These are phyloP conservation scores for Buteo buteo DNA, from an alignment of 2,113 vertebrate species.

Conservation along the genomic window DNA sequence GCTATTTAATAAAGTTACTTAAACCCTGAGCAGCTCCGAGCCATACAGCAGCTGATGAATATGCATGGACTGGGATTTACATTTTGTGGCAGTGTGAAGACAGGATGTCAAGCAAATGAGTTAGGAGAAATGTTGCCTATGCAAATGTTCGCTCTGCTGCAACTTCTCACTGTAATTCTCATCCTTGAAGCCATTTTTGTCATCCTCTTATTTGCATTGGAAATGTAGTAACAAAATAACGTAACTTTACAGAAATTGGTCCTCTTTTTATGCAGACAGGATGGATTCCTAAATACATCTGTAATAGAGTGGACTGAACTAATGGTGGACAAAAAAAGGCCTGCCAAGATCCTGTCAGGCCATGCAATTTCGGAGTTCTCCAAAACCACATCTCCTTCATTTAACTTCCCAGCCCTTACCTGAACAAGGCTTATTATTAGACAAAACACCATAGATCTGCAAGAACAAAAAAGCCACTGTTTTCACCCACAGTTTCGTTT, in stretches of 20 bases:
- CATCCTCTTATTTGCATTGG: slow-evolving; percentile 31
- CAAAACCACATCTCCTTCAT: neutral
- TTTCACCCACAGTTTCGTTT: neutral
- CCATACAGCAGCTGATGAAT: neutral
- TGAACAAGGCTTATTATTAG: neutral
- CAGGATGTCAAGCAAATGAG: slow-evolving; percentile 49
- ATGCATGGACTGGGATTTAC: neutral
- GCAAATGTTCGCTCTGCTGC: neutral
- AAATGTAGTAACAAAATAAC: neutral
- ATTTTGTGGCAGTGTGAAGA: neutral
- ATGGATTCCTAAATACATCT: neutral
- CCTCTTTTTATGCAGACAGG: neutral
- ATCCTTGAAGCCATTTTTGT: neutral
- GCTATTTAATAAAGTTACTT: slow-evolving; percentile 1
- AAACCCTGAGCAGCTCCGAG: neutral
- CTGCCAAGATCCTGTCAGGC: neutral
- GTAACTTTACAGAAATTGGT: neutral
- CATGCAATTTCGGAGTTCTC: neutral
- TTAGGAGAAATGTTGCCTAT: slow-evolving; percentile 10
- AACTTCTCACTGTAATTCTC: neutral
- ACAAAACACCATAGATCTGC: neutral
- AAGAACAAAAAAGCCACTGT: neutral
- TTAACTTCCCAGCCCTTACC: neutral
- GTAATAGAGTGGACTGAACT: neutral
- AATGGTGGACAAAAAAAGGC: neutral